These are phyloP conservation scores for Oophaga pumilio DNA, from an alignment of 2,113 vertebrate genomes.

Conservation along the genomic window DNA sequence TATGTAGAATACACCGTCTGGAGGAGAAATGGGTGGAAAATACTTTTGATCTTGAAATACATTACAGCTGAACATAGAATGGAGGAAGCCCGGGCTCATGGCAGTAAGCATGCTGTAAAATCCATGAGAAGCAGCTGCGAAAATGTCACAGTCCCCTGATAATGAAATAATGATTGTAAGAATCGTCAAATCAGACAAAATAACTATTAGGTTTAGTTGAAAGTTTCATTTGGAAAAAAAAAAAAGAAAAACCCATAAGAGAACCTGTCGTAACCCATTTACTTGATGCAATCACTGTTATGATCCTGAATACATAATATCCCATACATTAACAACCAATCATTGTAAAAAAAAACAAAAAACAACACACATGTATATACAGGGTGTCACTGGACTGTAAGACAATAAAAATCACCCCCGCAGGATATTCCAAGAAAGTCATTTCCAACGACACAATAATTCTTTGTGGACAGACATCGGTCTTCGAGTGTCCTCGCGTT, in stretches of 20 bases:
- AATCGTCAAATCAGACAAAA: not conserved
- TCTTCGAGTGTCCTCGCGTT: slow-evolving; percentile 25
- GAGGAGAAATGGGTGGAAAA: not conserved
- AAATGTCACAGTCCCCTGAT: not conserved
- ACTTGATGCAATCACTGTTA: not conserved
- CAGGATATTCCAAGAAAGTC: slow-evolving; percentile 62
- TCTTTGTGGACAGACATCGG: slow-evolving; percentile 64
- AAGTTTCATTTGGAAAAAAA: not conserved
- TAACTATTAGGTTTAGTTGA: not conserved
- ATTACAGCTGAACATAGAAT: not conserved
- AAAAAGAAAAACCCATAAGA: slow-evolving; percentile 2
- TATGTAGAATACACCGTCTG: not conserved
- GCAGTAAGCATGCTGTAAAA: not conserved
- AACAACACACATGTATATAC: slow-evolving; percentile 65
- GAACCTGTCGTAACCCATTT: not conserved
- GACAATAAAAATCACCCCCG: slow-evolving; percentile 64
- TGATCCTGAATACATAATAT: not conserved
- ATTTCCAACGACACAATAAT: slow-evolving; percentile 67
- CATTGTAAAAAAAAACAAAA: slow-evolving; percentile 64
- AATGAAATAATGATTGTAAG: not conserved
- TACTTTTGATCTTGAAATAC: not conserved
- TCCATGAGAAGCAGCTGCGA: not conserved
- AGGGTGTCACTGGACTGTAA: slow-evolving; percentile 66
- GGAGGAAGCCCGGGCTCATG: not conserved
- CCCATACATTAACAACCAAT: slow-evolving; percentile 66